Evolutionary conservation across 2,113 vertebrate species (phyloP).

Genomic region (Melanerpes formicivorus): DNA sequence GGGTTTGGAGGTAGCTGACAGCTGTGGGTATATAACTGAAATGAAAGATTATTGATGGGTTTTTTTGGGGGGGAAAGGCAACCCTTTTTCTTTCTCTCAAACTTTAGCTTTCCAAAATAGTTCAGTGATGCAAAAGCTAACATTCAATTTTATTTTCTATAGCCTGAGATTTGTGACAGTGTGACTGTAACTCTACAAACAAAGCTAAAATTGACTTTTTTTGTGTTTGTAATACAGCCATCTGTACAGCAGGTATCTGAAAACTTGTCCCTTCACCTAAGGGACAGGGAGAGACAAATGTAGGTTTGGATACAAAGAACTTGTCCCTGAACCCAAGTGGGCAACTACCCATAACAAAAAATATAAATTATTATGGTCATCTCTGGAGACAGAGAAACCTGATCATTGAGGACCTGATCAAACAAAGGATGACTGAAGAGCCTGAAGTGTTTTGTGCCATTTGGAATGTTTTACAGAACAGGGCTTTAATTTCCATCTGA

Average conservation of each 20-base stretch:
- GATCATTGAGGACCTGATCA: background rate
- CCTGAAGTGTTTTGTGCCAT: background rate
- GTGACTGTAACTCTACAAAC: background rate
- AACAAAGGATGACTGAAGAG: background rate
- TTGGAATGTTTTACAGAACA: background rate
- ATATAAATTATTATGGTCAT: background rate
- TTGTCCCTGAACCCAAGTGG: background rate
- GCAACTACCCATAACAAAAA: background rate
- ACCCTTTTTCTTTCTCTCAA: background rate
- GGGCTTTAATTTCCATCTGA: background rate
- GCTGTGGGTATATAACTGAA: constrained; percentile 58
- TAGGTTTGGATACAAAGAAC: background rate
- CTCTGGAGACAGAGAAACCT: background rate
- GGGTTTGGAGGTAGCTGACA: constrained; percentile 59
- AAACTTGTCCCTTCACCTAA: background rate
- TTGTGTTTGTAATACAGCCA: background rate
- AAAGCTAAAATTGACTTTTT: background rate
- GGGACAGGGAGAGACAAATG: background rate
- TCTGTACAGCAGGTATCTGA: background rate
- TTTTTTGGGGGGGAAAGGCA: background rate
- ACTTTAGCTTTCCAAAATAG: background rate
- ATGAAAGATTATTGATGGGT: constrained; percentile 45
- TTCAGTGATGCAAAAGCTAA: background rate
- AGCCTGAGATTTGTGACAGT: background rate
- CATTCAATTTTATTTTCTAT: background rate